A percentile compares a stretch with the other conserved stretches of the same genome.
These are phyloP conservation scores for Aphaenogaster ashmeadi DNA, from an alignment of 1,140 invertebrate genomes.

Conservation along the genomic window DNA sequence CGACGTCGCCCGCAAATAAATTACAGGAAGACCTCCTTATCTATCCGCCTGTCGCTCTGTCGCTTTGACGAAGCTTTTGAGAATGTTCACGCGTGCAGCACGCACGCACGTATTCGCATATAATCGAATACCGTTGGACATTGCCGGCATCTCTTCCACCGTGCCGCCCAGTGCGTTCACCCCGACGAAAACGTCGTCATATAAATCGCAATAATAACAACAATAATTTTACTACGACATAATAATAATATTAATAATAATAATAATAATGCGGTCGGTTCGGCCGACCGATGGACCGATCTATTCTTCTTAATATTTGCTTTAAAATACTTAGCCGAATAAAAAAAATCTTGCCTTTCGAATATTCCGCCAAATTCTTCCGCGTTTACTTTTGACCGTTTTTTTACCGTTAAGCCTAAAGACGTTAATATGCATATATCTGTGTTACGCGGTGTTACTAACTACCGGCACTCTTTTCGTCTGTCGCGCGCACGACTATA, in stretches of 20 bases:
- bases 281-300: neutral
- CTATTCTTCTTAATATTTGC: neutral
- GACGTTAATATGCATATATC: neutral
- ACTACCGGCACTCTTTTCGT: neutral
- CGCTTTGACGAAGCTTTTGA: conserved; percentile 35
- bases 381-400: neutral
- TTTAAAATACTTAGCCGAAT: conserved; percentile 23
- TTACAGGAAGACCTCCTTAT: conserved; percentile 29
- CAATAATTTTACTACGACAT: conserved; percentile 69
- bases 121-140: conserved; percentile 46
- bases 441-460: neutral
- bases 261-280: conserved; percentile 74
- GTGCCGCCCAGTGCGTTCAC: conserved; percentile 34
- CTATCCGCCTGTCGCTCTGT: neutral
- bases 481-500: neutral
- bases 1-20: conserved; percentile 36
- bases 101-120: conserved; percentile 16
- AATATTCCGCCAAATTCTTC: neutral
- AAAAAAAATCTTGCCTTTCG: neutral
- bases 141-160: conserved; percentile 33
- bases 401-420: neutral
- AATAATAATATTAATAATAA: conserved; percentile 73
- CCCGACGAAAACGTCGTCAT: conserved; percentile 12
- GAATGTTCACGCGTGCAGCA: neutral
- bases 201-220: conserved; percentile 67